These are phyloP conservation scores for Ctenodactylus gundi DNA, from an alignment of 2,113 vertebrate species.

Conservation along the genomic window DNA sequence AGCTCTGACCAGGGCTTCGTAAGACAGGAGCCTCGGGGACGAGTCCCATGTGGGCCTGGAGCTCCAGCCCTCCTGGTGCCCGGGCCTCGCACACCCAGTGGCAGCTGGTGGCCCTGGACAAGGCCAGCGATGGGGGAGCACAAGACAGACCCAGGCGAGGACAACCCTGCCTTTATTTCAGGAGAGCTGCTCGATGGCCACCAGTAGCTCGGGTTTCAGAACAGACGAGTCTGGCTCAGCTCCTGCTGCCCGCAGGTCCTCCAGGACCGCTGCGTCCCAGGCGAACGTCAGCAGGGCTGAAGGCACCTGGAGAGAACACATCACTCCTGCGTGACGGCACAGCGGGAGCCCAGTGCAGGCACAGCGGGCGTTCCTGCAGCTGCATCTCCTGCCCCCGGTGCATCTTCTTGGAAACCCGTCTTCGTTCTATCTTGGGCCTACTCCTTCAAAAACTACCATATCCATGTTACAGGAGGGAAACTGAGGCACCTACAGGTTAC, in stretches of 20 bases:
- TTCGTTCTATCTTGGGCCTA: neutral
- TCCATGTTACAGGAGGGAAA: neutral
- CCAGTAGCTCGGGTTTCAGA: conserved; percentile 88
- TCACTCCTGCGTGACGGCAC: neutral
- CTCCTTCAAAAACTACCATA: no score
- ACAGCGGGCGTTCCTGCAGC: neutral
- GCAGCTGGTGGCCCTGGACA: neutral
- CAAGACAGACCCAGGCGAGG: neutral
- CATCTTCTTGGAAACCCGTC: neutral
- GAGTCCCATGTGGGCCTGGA: no score
- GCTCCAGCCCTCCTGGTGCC: no score
- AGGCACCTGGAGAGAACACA: conserved; percentile 86
- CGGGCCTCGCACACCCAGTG: no score
- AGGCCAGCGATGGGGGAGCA: neutral
- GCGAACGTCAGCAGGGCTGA: conserved; percentile 91
- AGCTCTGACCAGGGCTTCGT: neutral
- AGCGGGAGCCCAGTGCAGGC: neutral
- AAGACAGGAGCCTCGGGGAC: neutral
- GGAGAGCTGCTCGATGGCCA: conserved; percentile 84
- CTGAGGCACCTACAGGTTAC: neutral
- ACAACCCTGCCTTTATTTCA: conserved; percentile 84
- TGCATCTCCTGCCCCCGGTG: no score
- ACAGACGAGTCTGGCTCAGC: conserved; percentile 75
- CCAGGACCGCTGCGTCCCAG: conserved; percentile 90
- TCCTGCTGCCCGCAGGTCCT: conserved; percentile 87